Conservation (phyloP, 37 sponge, comb jelly and placozoan species). For the Spongilla lacustris region DNA sequence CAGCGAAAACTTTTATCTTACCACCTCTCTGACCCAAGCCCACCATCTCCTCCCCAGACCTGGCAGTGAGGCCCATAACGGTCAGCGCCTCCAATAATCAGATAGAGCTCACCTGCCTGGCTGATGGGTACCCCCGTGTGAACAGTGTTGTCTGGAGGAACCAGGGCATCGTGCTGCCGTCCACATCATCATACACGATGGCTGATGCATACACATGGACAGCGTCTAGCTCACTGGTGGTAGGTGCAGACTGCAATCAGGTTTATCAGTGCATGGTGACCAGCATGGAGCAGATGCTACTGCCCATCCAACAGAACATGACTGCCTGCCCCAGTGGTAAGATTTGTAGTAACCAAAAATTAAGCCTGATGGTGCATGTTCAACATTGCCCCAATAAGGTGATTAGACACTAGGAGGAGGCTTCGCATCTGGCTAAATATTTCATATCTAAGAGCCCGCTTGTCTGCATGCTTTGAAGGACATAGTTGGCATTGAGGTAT, state of each 20-base stretch:
- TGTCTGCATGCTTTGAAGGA: too few relatives aligned
- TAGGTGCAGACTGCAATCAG: background rate
- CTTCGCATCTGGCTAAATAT: too few relatives aligned
- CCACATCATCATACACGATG: background rate
- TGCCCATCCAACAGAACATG: background rate
- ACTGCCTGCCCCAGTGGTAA: background rate
- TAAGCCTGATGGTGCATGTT: too few relatives aligned
- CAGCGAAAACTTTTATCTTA: too few relatives aligned
- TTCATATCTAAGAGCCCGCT: too few relatives aligned
- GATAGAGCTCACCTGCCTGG: background rate
- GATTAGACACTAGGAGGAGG: too few relatives aligned
- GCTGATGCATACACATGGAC: background rate
- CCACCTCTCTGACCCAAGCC: too few relatives aligned
- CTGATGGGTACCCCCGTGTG: background rate
- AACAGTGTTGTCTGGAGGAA: background rate
- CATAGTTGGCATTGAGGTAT: too few relatives aligned
- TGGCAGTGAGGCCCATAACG: background rate
- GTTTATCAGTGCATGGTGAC: background rate
- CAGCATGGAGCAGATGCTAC: background rate
- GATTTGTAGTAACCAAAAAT: background rate
- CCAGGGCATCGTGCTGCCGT: background rate
- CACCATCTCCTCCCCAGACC: background rate
- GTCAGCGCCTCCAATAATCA: background rate
- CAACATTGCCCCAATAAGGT: too few relatives aligned
- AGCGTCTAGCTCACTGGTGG: background rate